Base-by-base conservation (phyloP, 2,113 vertebrate species). In the Mesoclemmys tuberculata region DNA sequence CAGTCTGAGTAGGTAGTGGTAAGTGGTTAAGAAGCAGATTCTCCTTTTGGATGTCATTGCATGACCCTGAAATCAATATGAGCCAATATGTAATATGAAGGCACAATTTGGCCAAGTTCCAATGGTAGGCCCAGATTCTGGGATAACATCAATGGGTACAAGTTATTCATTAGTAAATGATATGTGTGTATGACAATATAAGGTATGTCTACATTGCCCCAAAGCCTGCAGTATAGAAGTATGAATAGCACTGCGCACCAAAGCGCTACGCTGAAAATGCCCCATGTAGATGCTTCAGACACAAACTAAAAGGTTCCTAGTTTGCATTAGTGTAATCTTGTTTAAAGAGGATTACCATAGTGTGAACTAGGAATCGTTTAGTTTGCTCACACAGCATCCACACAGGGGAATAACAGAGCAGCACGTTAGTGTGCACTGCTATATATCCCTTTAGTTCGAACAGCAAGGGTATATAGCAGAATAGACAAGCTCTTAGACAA, bases 1-100 rank as follows among this genome's bases (percentile, higher is more conserved):
- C 0, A 0, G 12, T 27, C 19, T 1, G 4, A 0, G 0, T 26
- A 46, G 26, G 10, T 24, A 75, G 74, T 29, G 13, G 6, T 46
- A 77, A 77, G 41, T 44, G 41, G 26, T 46, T 77, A 77, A 21
- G 24, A 24, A 71, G 18, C 64, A 71, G 19, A 71, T 71, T 71
- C 9, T 38, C 18, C 21, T 46, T 46, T 46, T 27, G 13, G 41
- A 77, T 77, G 41, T 27, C 68, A 44, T 5, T 71, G n/a, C 64
- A 38, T 22, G 64, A n/a, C n/a, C n/a, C 64, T 38, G 19, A 71
- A 71, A 71, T 71, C 35, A 71, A 38, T 22, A 38, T 22, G 35
- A 71, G 35, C 9, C 9, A 71, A 52, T 10, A 38, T 38, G 18
- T 16, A 71, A 22, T 38, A 19, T 80, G 46, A n/a, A 81, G 8